Percentiles rank a stretch among this genome's conserved stretches.
Evolutionary conservation across 2,888 invertebrate species (phyloP).

Genomic region (Erebia aethiops): DNA sequence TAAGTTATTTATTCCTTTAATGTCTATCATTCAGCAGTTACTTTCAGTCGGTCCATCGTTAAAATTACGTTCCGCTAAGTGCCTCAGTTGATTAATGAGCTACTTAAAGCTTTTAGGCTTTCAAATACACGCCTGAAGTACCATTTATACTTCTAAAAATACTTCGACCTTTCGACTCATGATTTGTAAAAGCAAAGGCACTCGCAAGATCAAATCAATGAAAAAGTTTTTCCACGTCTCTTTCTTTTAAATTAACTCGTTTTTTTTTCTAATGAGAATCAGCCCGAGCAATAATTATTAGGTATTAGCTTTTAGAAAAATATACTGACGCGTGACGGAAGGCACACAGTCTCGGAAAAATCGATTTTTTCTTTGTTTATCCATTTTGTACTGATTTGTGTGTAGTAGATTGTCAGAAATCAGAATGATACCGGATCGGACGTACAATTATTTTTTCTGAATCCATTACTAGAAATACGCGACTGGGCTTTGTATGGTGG

Average conservation of each 20-base stretch:
- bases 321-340: too few relatives aligned
- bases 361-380: too few relatives aligned
- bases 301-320: too few relatives aligned
- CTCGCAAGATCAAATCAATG: not conserved
- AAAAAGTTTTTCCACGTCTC: not conserved
- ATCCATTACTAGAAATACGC: too few relatives aligned
- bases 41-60: slow-evolving; percentile 5
- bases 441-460: too few relatives aligned
- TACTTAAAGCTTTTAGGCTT: slow-evolving; percentile 18
- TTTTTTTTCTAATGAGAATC: too few relatives aligned
- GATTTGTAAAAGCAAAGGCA: slow-evolving; percentile 4
- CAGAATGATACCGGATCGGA: too few relatives aligned
- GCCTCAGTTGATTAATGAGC: slow-evolving; percentile 23
- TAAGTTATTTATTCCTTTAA: slow-evolving; percentile 7
- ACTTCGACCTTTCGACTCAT: slow-evolving; percentile 8
- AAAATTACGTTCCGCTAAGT: slow-evolving; percentile 22
- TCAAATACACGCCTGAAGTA: slow-evolving; percentile 10
- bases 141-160: slow-evolving; percentile 14
- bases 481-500: too few relatives aligned
- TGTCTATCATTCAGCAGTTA: not conserved
- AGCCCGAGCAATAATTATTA: too few relatives aligned
- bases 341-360: too few relatives aligned
- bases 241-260: not conserved
- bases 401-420: too few relatives aligned
- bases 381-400: too few relatives aligned